Base-by-base conservation (phyloP, 1,140 invertebrate species). In the Archegozetes longisetosus region DNA sequence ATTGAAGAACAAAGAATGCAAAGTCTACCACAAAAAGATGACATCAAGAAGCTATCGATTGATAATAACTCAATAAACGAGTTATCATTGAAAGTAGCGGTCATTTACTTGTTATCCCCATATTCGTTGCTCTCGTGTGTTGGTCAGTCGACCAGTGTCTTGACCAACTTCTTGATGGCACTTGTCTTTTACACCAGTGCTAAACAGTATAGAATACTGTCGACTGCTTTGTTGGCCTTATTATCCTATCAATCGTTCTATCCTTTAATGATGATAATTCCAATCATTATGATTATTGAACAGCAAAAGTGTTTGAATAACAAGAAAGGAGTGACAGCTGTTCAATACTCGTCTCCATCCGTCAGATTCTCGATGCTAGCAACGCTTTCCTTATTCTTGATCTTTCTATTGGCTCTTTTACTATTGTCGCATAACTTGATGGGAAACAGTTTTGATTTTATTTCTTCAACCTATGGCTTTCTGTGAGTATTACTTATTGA, bases 81-180 rank as follows among this genome's bases (percentile, higher is more conserved):
- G 1, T 52, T 57, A 20, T 50, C 26, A 17, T 53, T 56, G 22
- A 17, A 28, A 62, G 48, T 54, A 4, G 53, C 53, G 0, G 46
- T 48, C 71, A 82, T 62, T 80, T 83, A 93, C 75, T 76, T 95
- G 12, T 86, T 95, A 62, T 96, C 94, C 75, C 94, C 94, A 0
- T 90, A 90, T 68, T 84, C 84, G 29, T 79, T 97, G 50, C 74
- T 90, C 17, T 88, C 85, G 64, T 97, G 91, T 76, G 81, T 86
- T n/a, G 88, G 84, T 29, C 80, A 84, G 68, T 93, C 90, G 0
- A 93, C 91, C 3, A 89, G 87, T 17, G 84, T 90, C 12, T 82
- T 97, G 64, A 83, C 84, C 58, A 98, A 97, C 74, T 73, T 94
- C 12, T 77, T 88, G 26, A 72, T 86, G 46, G 79, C 88, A 13